Conservation (phyloP, 1,140 invertebrate species). For the Teleopsis dalmanni region DNA sequence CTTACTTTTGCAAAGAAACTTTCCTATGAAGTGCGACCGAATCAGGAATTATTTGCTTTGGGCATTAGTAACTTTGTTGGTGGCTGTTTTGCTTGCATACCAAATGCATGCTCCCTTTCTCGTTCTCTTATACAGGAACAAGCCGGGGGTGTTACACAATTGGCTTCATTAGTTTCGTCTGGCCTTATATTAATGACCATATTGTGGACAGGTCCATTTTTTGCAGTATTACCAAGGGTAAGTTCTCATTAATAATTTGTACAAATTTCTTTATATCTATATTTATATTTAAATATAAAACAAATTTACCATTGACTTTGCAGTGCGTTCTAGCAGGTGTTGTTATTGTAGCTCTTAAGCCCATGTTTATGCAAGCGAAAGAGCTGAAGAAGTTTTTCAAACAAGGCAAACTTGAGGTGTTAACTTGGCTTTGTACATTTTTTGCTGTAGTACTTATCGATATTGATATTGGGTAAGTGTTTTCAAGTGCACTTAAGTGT, state of each 20-base stretch:
- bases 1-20: constrained; percentile 83
- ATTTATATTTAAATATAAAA: background rate
- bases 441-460: constrained; percentile 70
- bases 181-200: constrained; percentile 64
- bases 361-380: constrained; percentile 75
- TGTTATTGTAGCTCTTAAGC: constrained; percentile 84
- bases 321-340: constrained; percentile 71
- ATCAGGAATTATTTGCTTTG: constrained; percentile 79
- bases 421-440: constrained; percentile 81
- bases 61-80: constrained; percentile 71
- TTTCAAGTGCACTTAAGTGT: no score
- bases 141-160: constrained; percentile 66
- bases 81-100: constrained; percentile 79
- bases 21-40: constrained; percentile 79
- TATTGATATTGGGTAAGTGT: constrained; percentile 62
- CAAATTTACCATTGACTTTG: background rate
- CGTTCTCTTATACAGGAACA: constrained; percentile 74
- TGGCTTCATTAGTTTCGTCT: constrained; percentile 68
- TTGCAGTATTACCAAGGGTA: constrained; percentile 70
- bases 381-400: constrained; percentile 68
- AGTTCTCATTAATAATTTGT: background rate
- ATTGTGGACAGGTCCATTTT: constrained; percentile 77
- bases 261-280: background rate
- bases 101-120: constrained; percentile 75
- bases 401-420: constrained; percentile 72